Conservation (phyloP, 1,140 invertebrate genomes). For the Drosophila lowei region DNA sequence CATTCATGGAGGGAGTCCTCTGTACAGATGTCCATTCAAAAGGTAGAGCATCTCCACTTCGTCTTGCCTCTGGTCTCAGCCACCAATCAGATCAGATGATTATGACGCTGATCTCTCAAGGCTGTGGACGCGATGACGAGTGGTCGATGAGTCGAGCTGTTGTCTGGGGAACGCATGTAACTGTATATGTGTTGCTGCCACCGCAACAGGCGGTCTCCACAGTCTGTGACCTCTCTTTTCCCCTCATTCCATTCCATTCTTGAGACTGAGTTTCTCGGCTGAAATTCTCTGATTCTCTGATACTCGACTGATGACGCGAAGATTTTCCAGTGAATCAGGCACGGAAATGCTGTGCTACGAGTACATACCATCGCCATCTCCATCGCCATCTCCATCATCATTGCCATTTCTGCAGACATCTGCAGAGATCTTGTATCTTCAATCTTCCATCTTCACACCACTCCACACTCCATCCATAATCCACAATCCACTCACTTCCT, state of each 20-base stretch:
- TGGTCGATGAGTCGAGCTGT: slow-evolving; percentile 21
- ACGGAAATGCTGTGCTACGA: slow-evolving; percentile 24
- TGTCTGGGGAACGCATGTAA: slow-evolving; percentile 35
- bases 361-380: slow-evolving; percentile 1
- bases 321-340: slow-evolving; percentile 35
- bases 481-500: slow-evolving; percentile 36
- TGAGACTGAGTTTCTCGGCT: slow-evolving; percentile 18
- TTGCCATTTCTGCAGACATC: slow-evolving; percentile 1
- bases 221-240: slow-evolving; percentile 9
- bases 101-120: slow-evolving; percentile 36
- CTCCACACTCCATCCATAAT: background rate
- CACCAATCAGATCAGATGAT: slow-evolving; percentile 16
- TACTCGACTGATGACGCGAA: slow-evolving; percentile 6
- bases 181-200: slow-evolving; percentile 33
- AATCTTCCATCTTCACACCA: slow-evolving; percentile 15
- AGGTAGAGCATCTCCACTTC: slow-evolving; percentile 19
- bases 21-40: too few relatives aligned
- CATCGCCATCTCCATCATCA: slow-evolving; percentile 11
- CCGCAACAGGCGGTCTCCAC: slow-evolving; percentile 23
- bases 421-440: slow-evolving; percentile 8
- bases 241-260: background rate
- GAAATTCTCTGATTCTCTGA: slow-evolving; percentile 12
- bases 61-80: background rate
- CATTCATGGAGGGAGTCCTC: too few relatives aligned
- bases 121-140: slow-evolving; percentile 19